Evolutionary conservation across 2,888 invertebrate species (phyloP), one percentile per base, ranked within the genome.

Genomic region (Diogma glabrata): DNA sequence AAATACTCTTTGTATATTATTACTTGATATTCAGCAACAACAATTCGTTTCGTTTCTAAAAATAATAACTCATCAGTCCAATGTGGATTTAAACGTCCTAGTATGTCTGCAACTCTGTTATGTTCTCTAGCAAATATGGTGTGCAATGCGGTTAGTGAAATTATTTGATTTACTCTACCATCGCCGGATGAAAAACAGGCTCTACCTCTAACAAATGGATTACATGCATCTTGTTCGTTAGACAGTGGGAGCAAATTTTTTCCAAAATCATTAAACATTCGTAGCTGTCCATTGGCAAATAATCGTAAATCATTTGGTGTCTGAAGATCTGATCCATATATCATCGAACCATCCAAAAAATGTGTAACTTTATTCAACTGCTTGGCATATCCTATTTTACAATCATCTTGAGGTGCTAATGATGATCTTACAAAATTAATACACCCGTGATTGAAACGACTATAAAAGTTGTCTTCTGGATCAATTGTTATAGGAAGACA

Each of bases 1-100:
- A 90, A 69, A 77, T 83, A 90, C 64, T 90, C 90, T 61, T 82
- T 82, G 64, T 87, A 90, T 4, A 81, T 72, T 49, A 90, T 81
- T 53, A 87, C 82, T 68, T 90, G 91, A 63, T 82, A 72, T 67
- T 84, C 79, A 0, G 87, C 89, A 51, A 81, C 80, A 4, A 83
- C 67, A 51, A 90, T 82, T 57, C 82, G 75, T 51, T 87, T 75
- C 1, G 85, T 67, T 65, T 89, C 88, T 66, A 83, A 76, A 66
- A 79, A 91, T 1, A 87, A 62, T 2, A 70, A 72, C 55, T 89
- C 84, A 59, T 87, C 87, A 24, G 74, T 72, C 81, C 86, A 87
- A 45, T 76, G 74, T 0, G 86, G 84, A 72, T 93, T 91, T 8
- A 88, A 58, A 3, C 68, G 62, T 0, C 72, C 60, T 22, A 91